A percentile compares a stretch with the other conserved stretches of the same genome.
Evolutionary conservation across 1,140 invertebrate genomes (phyloP).

Genomic region (Drosophila paulistorum): DNA sequence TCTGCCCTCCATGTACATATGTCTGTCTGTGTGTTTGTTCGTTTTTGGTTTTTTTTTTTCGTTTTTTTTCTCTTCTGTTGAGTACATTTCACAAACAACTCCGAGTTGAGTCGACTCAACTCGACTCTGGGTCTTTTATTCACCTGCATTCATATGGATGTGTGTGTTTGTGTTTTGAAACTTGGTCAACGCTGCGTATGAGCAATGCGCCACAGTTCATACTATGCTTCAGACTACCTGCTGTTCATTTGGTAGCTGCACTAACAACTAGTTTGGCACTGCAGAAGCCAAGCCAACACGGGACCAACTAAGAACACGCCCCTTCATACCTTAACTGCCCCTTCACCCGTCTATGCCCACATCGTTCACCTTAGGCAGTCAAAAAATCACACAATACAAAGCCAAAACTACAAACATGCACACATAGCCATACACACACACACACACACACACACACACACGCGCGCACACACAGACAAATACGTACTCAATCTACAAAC

Average conservation of each 20-base stretch:
- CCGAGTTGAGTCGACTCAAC: conserved; percentile 26
- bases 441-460: not conserved
- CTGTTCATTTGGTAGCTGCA: conserved; percentile 63
- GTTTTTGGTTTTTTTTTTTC: not conserved
- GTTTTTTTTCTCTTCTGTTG: conserved; percentile 27
- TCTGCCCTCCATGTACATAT: conserved; percentile 23
- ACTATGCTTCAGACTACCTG: conserved; percentile 15
- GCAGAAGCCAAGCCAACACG: conserved; percentile 35
- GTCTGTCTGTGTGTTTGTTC: not conserved
- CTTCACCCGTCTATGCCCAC: not conserved
- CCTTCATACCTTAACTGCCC: not conserved
- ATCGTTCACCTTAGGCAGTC: conserved; percentile 37
- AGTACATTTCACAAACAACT: conserved; percentile 46
- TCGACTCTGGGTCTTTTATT: conserved; percentile 5
- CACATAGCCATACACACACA: conserved; percentile 34
- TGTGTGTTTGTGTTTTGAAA: conserved; percentile 39
- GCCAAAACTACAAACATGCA: conserved; percentile 70
- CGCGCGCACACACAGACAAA: not conserved
- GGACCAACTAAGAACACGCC: conserved; percentile 40
- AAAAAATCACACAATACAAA: conserved; percentile 77
- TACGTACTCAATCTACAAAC: not conserved
- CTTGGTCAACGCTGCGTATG: conserved; percentile 73
- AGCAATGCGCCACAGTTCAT: conserved; percentile 57
- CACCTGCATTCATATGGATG: conserved; percentile 35
- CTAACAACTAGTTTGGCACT: conserved; percentile 65